Conservation (phyloP, 2,113 vertebrate species). For the Microcebus jonahi region DNA sequence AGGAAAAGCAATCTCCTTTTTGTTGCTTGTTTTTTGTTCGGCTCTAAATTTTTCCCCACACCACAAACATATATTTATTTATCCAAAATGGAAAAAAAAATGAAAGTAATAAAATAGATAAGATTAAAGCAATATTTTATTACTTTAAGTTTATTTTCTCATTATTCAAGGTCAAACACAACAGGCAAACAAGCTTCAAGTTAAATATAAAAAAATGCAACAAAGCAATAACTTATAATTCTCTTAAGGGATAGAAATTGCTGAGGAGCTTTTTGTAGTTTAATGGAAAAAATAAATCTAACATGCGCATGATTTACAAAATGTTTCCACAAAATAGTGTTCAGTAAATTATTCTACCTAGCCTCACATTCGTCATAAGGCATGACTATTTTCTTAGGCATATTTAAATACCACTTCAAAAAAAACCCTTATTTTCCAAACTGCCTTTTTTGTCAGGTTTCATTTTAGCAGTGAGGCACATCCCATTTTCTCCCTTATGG, state of each 20-base stretch:
- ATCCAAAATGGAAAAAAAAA: not conserved
- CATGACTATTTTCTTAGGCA: conserved; percentile 41
- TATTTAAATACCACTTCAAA: conserved; percentile 46
- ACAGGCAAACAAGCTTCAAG: conserved; percentile 58
- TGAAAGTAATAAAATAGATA: conserved; percentile 46
- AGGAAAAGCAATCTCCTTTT: not conserved
- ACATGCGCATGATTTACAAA: conserved; percentile 51
- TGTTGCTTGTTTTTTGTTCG: not conserved
- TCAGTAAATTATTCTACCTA: conserved; percentile 34
- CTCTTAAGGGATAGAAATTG: conserved; percentile 44
- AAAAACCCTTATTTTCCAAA: conserved; percentile 34
- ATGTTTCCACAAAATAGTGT: conserved; percentile 22
- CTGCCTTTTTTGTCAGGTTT: conserved; percentile 12
- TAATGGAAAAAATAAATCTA: conserved; percentile 71
- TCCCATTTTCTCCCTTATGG: not conserved
- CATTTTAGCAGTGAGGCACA: not conserved
- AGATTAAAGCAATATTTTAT: conserved; percentile 56
- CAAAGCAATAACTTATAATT: conserved; percentile 58
- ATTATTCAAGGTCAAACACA: conserved; percentile 60
- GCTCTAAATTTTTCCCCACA: conserved; percentile 13
- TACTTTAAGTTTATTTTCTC: conserved; percentile 52
- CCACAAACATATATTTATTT: conserved; percentile 13
- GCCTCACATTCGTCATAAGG: not conserved
- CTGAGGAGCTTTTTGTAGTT: conserved; percentile 55
- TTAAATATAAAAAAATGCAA: conserved; percentile 62